phyloP scores from a whole-genome alignment of 2,113 vertebrate species.

The Raja brachyura region DNA sequence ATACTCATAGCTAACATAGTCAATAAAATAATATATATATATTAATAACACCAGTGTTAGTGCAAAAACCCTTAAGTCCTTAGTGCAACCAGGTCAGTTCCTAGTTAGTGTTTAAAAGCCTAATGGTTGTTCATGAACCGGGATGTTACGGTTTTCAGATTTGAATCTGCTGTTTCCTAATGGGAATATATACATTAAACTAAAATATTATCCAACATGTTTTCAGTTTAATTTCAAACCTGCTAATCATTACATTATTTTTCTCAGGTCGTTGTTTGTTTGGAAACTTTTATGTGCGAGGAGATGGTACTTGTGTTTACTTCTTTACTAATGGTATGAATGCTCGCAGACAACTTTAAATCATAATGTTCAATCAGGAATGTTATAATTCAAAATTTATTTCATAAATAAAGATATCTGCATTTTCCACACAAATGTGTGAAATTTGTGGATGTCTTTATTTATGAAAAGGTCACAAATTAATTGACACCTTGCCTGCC shows the following conservation, averaged over 20 bases:
- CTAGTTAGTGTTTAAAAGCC: no score
- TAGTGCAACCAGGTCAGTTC: no score
- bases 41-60: no score
- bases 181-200: background rate
- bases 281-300: slow-evolving; percentile 84
- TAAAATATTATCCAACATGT: background rate
- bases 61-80: no score
- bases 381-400: background rate
- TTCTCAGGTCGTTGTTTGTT: slow-evolving; percentile 74
- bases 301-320: slow-evolving; percentile 86
- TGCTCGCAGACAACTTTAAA: background rate
- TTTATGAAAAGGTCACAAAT: background rate
- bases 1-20: no score
- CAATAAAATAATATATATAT: no score
- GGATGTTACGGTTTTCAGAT: no score
- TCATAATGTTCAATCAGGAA: background rate
- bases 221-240: slow-evolving; percentile 21
- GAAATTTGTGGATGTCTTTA: no score
- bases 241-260: slow-evolving; percentile 38
- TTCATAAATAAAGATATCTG: background rate
- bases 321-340: slow-evolving; percentile 84
- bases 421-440: background rate
- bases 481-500: background rate
- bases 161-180: background rate
- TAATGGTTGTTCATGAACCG: no score